Evolutionary conservation across 2,888 invertebrate species (phyloP), one percentile per base, ranked within the genome.

Genomic region (Harpagoxenus sublaevis): DNA sequence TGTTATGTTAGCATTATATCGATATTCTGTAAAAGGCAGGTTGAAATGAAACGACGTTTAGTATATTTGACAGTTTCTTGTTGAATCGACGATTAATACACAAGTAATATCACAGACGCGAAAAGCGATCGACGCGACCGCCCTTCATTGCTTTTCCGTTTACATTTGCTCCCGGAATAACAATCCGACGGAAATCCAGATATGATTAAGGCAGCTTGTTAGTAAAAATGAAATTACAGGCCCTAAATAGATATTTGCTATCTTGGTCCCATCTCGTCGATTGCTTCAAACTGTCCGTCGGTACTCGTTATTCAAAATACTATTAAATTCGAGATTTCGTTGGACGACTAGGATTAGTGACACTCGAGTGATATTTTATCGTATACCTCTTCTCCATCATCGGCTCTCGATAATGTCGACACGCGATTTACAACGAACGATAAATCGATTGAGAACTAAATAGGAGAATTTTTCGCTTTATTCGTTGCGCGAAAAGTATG

Each of bases 101-200:
- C 91, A 94, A 94, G 92, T 94, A 94, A 94, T 95, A 95, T 95
- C 94, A 95, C 95, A 95, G 95, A 93, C 91, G 91, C 90, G 92
- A 92, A 93, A 89, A 92, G 89, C 91, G 89, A 88, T 87, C 90
- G 84, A 87, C 86, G 85, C 89, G 87, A 90, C 84, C 89, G 88
- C 88, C 85, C 88, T 91, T 89, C 91, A 90, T 92, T 90, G 84
- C 89, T 92, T 91, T 92, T 91, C 88, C 88, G 86, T 88, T 79
- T 39, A 57, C 15, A 57, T 87, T 90, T 70, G 84, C 86, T 85
- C 87, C 86, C 86, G 89, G 86, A 88, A 87, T 82, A 88, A 88
- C 82, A 89, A 87, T 85, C 85, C 89, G 84, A 85, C 86, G 89
- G 86, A 89, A 84, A 89, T 91, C 91, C 92, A 91, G 88, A 85